Conservation (phyloP, 2,888 invertebrate genomes). For the Macaria notata region DNA sequence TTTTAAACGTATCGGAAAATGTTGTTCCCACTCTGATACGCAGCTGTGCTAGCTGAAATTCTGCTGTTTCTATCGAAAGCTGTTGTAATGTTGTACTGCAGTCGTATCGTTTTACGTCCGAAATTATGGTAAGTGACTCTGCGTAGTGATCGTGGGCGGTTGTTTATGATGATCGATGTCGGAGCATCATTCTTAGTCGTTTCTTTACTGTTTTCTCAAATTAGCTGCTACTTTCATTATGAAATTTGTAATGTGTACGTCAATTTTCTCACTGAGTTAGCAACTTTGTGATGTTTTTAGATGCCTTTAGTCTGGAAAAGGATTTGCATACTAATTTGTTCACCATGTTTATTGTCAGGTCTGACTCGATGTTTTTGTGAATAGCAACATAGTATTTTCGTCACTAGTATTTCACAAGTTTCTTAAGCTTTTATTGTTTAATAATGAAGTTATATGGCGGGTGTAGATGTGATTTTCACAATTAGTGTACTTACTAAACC, state of each 20-base stretch:
- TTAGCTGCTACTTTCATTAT: conserved; percentile 21
- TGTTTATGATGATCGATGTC: conserved; percentile 38
- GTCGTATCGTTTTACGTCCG: conserved; percentile 49
- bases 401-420: too few species aligned
- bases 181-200: conserved; percentile 22
- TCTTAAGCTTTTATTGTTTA: too few species aligned
- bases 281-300: conserved; percentile 1
- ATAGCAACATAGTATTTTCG: too few species aligned
- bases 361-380: too few species aligned
- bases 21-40: conserved; percentile 44
- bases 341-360: too few species aligned
- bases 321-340: too few species aligned
- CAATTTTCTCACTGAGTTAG: conserved; percentile 6
- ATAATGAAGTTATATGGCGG: too few species aligned
- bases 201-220: conserved; percentile 30
- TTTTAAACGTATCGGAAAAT: conserved; percentile 57
- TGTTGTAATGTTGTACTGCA: conserved; percentile 58
- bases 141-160: conserved; percentile 40
- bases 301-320: neutral
- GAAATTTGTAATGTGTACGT: neutral
- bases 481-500: too few species aligned
- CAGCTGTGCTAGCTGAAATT: conserved; percentile 46
- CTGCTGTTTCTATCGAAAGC: conserved; percentile 39
- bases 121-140: conserved; percentile 60
- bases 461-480: too few species aligned